Evolutionary conservation across 2,797 vertebrate genomes (phyloP), one percentile per base, ranked within the genome.

Genomic region (Paratrypauchen microcephalus): DNA sequence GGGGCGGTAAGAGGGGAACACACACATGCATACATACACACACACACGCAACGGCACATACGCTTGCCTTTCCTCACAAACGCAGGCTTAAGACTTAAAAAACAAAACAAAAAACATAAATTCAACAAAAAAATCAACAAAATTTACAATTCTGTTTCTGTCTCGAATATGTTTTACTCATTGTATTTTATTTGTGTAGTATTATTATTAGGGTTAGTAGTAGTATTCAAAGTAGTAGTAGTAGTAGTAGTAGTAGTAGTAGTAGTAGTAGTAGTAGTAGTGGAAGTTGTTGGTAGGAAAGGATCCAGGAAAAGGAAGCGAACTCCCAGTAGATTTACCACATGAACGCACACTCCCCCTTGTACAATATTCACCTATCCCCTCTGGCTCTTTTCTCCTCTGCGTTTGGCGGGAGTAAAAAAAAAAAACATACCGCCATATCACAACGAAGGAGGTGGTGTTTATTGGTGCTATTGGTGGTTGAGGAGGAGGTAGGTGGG

Each of bases 381-480:
- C 73, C 69, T 36, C 73, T 57, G 55, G 66, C 71, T 82, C 59
- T 55, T 74, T 67, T 78, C 63, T 75, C 73, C 73, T 66, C 64
- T 55, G 21, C 30, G 85, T 80, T 56, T 78, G 58, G 75, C 83
- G 79, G 73, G 73, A 82, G 68, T 32, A 32, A 32, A 36, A 62
- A 54, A 72, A 62, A 54, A 72, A 79, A 79, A 63, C 56, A 69
- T 61, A n/a, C 36, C 39, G 32, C 21, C 56, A 69, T 61, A 36
- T 61, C 39, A 63, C 39, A 54, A 45, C 63, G 47, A 65, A 63
- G 64, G 66, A 72, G 62, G 45, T 50, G 62, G 23, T 50, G 45
- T 65, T 48, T 48, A 28, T 65, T 65, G 62, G 62, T 65, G 41
- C 24, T 50, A 47, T 48, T 50, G 39, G 61, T 47, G 39, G 12